Evolutionary conservation across 1,140 invertebrate genomes (phyloP), one percentile per base, ranked within the genome.

Genomic region (Achroia grisella): DNA sequence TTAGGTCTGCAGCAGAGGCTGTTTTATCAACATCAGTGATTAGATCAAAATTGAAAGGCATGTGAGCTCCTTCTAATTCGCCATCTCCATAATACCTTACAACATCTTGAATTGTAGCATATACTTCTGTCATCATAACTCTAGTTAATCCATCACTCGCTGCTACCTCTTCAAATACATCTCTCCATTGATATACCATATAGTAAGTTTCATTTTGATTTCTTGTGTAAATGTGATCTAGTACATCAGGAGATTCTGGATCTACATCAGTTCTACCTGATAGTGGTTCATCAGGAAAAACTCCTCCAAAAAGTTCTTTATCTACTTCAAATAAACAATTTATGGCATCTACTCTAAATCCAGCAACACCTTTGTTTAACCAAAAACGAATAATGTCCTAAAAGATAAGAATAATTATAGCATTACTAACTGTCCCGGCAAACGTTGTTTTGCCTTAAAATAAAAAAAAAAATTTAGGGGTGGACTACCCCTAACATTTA

Each of bases 121-220:
- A 93, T 1, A 90, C 90, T 75, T 95, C 93, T 0, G 90, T 90
- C 82, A 95, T 88, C 78, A 95, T 89, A 1, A 94, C 85, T 73
- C 92, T 89, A 32, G 64, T 57, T 14, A 73, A 62, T 10, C 80
- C 81, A 9, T 77, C 35, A 2, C 55, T 65, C 1, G 43, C 39
- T 10, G 71, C 67, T 47, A 79, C 88, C 27, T 87, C 72, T 46
- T 89, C 76, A 28, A 89, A 52, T 0, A 89, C 62, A 4, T 73
- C 76, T 3, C 88, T 71, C 86, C 86, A 89, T 44, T 87, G 63
- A 62, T 87, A 88, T 1, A 88, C 76, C 5, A 92, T 67, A 1
- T 87, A 73, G 52, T 81, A 84, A 0, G 73, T 80, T 32, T 73
- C 71, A 2, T 71, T 48, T 14, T 86, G 87, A 61, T 92, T 87